phyloP scores from a whole-genome alignment of 2,797 vertebrate species.

The Bryconaethiops microstoma region DNA sequence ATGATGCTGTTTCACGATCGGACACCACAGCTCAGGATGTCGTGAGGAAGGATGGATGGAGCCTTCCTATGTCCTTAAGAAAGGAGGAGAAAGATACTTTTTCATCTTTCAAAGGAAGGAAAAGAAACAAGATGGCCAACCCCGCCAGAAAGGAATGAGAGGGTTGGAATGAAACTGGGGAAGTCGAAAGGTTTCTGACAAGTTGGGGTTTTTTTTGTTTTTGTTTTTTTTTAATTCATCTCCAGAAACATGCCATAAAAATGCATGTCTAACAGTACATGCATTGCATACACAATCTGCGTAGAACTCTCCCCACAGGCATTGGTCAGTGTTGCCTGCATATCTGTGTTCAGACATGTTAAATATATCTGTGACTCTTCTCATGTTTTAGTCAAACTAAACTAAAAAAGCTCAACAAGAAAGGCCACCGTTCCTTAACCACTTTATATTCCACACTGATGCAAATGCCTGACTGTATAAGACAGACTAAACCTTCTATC shows the following conservation, averaged over 20 bases:
- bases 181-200: constrained; percentile 23
- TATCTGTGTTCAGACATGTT: constrained; percentile 52
- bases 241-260: constrained; percentile 45
- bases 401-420: constrained; percentile 1
- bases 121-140: background rate
- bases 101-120: constrained; percentile 39
- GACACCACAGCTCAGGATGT: constrained; percentile 29
- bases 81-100: constrained; percentile 46
- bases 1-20: constrained; percentile 51
- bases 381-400: constrained; percentile 40
- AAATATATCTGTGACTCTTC: constrained; percentile 53
- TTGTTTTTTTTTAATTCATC: too few relatives aligned
- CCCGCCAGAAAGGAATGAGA: constrained; percentile 13
- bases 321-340: constrained; percentile 40
- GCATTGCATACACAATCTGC: constrained; percentile 42
- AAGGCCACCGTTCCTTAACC: constrained; percentile 25
- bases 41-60: constrained; percentile 48
- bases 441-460: constrained; percentile 32
- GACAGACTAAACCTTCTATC: constrained; percentile 28
- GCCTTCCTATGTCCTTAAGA: constrained; percentile 45
- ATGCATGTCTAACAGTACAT: constrained; percentile 45
- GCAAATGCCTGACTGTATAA: constrained; percentile 36
- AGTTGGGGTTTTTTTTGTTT: too few relatives aligned
- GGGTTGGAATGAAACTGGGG: background rate
- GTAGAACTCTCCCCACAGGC: constrained; percentile 39